Evolutionary conservation across 2,797 vertebrate genomes (phyloP), one percentile per base, ranked within the genome.

Genomic region (Ceyx erithaca): DNA sequence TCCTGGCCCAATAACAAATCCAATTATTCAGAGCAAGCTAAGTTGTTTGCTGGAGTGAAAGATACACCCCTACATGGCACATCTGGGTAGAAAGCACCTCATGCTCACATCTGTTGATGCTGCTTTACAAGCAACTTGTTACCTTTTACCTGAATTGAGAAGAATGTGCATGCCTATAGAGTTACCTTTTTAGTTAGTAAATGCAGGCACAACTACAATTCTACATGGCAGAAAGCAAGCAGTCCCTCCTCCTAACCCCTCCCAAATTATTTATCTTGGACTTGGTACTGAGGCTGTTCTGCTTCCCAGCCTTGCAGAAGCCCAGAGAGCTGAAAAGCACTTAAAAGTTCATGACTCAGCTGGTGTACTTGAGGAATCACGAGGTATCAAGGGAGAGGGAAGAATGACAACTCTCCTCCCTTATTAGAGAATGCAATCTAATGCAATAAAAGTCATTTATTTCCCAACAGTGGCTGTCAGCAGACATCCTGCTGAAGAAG

Each of bases 51-150:
- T 35, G 15, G 16, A 72, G 28, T 30, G 14, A 81, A 63, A 73
- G 30, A 28, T 14, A 0, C 7, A 68, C 41, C 55, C 51, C 22
- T 12, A 35, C 0, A 2, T 0, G 64, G 41, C 2, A 10, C 9
- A 18, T 45, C 43, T 31, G 23, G 48, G 33, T 19, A 72, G 31
- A 67, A 89, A 81, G 40, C 35, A 25, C 33, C 54, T 90, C 15
- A 20, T 0, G 30, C 1, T 43, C 13, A 64, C 19, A 30, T 30
- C 57, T 55, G 7, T 17, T 43, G 72, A 40, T 35, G 17, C 13
- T 13, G 16, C 19, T 48, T 52, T 49, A 67, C 10, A 31, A 54
- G 28, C 11, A 48, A n/a, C 12, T 55, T 14, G 9, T 22, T 72
- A 43, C 26, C 51, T 63, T 70, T 33, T 10, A 52, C 45, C 21